phyloP scores from a whole-genome alignment of 2,113 vertebrate genomes.

The Zosterops japonicus region DNA sequence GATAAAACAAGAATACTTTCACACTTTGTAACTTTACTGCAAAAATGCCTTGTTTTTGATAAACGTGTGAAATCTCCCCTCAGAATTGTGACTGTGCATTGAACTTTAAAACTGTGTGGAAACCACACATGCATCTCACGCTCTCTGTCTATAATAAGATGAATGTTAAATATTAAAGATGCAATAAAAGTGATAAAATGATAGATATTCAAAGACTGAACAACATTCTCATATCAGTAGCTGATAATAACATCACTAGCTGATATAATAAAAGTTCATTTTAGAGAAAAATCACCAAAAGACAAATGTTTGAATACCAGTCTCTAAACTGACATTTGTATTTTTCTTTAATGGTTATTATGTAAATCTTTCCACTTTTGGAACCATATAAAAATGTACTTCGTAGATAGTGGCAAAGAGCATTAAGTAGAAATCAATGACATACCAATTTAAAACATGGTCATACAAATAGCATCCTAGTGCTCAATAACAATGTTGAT shows the following conservation, averaged over 20 bases:
- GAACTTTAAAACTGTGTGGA: constrained; percentile 81
- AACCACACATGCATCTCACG: constrained; percentile 68
- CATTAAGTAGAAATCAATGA: constrained; percentile 51
- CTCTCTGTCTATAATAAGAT: constrained; percentile 75
- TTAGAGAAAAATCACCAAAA: constrained; percentile 40
- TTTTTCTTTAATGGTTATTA: constrained; percentile 66
- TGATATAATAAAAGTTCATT: constrained; percentile 74
- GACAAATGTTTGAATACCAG: constrained; percentile 67
- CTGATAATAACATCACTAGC: background rate
- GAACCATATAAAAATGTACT: constrained; percentile 11
- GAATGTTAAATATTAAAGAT: constrained; percentile 82
- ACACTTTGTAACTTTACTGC: constrained; percentile 83
- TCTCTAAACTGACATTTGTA: constrained; percentile 37
- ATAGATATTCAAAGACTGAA: constrained; percentile 71
- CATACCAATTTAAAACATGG: constrained; percentile 42
- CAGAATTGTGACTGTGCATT: constrained; percentile 81
- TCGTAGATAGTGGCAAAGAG: background rate
- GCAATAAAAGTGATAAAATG: constrained; percentile 76
- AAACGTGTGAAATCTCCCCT: constrained; percentile 82
- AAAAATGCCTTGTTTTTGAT: constrained; percentile 80
- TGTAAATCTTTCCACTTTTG: constrained; percentile 43
- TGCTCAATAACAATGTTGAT: background rate
- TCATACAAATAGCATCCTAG: constrained; percentile 23
- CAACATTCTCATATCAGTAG: constrained; percentile 51
- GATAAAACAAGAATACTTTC: constrained; percentile 84